These are phyloP conservation scores for Chironex yamaguchii DNA, from an alignment of 30 jellyfish, hydroid and myxozoan species.

Conservation along the genomic window DNA sequence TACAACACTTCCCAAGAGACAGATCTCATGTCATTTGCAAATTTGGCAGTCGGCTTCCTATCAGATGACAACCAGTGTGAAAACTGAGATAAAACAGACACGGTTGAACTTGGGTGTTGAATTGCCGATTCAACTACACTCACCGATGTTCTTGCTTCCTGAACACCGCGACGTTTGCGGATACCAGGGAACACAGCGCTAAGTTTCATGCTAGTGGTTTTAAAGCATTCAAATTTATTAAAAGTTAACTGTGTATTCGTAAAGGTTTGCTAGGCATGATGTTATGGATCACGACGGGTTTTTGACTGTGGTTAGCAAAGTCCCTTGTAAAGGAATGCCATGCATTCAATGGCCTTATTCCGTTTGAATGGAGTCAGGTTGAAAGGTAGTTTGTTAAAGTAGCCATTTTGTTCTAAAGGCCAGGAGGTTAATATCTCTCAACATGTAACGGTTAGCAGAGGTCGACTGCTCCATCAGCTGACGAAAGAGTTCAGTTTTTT, in stretches of 20 bases:
- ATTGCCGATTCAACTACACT: too few species aligned
- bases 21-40: neutral
- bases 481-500: too few species aligned
- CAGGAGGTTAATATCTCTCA: too few species aligned
- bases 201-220: neutral
- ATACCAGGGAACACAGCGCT: neutral
- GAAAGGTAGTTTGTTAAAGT: too few species aligned
- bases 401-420: too few species aligned
- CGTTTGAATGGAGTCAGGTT: too few species aligned
- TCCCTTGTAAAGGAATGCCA: neutral
- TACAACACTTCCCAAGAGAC: neutral
- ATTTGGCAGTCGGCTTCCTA: neutral
- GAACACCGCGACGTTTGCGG: neutral
- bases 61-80: neutral
- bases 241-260: neutral
- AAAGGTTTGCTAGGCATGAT: neutral
- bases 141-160: neutral
- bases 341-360: neutral
- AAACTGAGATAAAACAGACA: neutral
- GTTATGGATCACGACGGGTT: neutral
- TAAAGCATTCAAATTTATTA: too few species aligned
- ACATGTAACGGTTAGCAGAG: too few species aligned
- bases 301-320: neutral
- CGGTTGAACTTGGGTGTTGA: too few species aligned
- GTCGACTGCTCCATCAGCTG: too few species aligned